phyloP scores from a whole-genome alignment of 2,888 invertebrate species.

The Tenthredo mesomela region DNA sequence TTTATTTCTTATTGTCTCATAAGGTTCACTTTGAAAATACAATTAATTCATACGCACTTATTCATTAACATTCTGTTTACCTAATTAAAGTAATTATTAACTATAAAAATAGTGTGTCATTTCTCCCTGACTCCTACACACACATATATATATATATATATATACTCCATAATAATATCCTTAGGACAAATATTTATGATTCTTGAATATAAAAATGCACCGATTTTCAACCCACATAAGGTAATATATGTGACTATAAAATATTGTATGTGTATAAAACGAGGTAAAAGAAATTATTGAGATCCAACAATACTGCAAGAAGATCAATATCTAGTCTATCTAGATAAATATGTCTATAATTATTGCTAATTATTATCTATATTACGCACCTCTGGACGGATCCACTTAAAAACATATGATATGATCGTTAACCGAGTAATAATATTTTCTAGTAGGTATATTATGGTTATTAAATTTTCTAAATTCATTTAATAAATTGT shows the following conservation, averaged over 20 bases:
- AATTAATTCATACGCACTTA: background rate
- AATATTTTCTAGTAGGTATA: background rate
- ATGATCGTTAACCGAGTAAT: background rate
- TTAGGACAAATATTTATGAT: background rate
- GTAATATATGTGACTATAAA: background rate
- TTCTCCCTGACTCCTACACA: background rate
- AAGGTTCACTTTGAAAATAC: background rate
- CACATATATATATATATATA: too few species aligned
- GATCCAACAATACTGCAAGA: background rate
- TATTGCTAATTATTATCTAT: constrained; percentile 1
- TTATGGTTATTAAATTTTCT: background rate
- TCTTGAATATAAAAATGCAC: background rate
- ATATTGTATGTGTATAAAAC: background rate
- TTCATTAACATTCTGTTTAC: background rate
- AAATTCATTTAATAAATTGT: background rate
- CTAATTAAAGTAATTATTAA: constrained; percentile 18
- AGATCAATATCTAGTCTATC: background rate
- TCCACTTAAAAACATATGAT: background rate
- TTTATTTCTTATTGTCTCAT: background rate
- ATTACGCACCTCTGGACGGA: constrained; percentile 26
- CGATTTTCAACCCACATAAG: background rate
- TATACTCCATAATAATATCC: background rate
- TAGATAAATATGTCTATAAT: background rate
- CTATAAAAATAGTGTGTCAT: background rate
- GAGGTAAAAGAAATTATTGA: background rate